Base-by-base conservation (phyloP, 2,888 invertebrate species). In the Fragum fragum region DNA sequence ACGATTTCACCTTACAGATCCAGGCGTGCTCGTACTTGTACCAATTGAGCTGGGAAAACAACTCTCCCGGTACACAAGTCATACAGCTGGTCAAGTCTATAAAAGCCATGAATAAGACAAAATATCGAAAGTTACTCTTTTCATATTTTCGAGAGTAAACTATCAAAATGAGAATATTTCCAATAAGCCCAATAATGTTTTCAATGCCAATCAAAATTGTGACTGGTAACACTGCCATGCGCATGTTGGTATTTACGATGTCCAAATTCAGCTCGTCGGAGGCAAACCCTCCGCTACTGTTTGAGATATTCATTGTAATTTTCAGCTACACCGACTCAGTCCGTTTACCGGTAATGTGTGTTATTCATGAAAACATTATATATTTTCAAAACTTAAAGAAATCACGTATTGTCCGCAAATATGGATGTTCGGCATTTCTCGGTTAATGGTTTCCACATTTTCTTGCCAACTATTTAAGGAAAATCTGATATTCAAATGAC, bases 131-230 rank as follows among this genome's bases (percentile, higher is more conserved):
- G 39, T 85, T 85, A 28, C 81, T 74, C 9, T 59, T 59, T 23
- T 68, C 73, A 18, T 71, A 72, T 9, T 32, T 36, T 39, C 57
- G 66, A 7, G 74, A 59, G 26, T 79, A 85, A 18, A 81, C 73
- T 1, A 74, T 39, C 16, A 85, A 32, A 28, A 81, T 85, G 11
- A 85, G 42, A 63, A 59, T 63, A 36, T 85, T 85, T 61, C 85
- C 85, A 39, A 85, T 23, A 0, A 79, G 52, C 6, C 85, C 85
- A 1, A 81, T 21, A 26, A 76, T 26, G 14, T 72, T 68, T 47
- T 85, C 81, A 1, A 85, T 16, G 23, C 74, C 81, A 28, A 85
- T 79, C 21, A 81, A 72, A 21, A 85, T 76, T n/a, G 85, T 85
- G 18, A 85, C 81, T 9, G 85, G 85, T 18, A 85, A 39, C 9